phyloP scores from a whole-genome alignment of 2,888 invertebrate genomes.

The Lymantria monacha region DNA sequence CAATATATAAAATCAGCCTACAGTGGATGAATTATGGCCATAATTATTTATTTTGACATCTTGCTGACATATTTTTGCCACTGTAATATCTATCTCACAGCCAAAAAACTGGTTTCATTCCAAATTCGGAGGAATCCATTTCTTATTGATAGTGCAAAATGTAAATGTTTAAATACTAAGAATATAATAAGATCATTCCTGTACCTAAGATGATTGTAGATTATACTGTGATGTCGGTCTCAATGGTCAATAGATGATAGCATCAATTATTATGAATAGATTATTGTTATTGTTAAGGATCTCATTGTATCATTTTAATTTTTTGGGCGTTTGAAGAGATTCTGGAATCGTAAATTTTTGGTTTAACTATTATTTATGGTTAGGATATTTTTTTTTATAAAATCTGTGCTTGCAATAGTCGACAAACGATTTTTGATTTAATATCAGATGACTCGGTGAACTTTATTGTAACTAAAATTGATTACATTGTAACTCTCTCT shows the following conservation, averaged over 20 bases:
- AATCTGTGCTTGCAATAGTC: constrained; percentile 30
- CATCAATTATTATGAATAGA: constrained; percentile 77
- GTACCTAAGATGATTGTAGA: constrained; percentile 80
- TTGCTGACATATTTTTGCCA: constrained; percentile 4
- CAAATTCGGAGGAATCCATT: constrained; percentile 52
- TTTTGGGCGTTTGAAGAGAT: constrained; percentile 66
- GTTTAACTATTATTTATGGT: constrained; percentile 50
- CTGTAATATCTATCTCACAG: constrained; percentile 9
- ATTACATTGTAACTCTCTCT: no score
- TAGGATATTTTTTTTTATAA: constrained; percentile 37
- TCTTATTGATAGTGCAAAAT: constrained; percentile 70
- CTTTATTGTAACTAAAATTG: no score
- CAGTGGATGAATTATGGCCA: background rate
- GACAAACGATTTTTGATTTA: no score
- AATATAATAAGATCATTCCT: constrained; percentile 76
- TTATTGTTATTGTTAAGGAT: constrained; percentile 81
- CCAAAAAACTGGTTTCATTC: constrained; percentile 10
- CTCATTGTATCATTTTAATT: constrained; percentile 75
- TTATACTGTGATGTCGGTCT: constrained; percentile 81
- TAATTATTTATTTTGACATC: constrained; percentile 3
- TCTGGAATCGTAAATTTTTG: constrained; percentile 69
- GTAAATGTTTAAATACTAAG: constrained; percentile 62
- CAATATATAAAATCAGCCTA: background rate
- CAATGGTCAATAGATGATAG: constrained; percentile 77
- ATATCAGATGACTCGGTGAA: no score